Evolutionary conservation across 2,888 invertebrate species (phyloP).

Genomic region (Hyposoter didymator): DNA sequence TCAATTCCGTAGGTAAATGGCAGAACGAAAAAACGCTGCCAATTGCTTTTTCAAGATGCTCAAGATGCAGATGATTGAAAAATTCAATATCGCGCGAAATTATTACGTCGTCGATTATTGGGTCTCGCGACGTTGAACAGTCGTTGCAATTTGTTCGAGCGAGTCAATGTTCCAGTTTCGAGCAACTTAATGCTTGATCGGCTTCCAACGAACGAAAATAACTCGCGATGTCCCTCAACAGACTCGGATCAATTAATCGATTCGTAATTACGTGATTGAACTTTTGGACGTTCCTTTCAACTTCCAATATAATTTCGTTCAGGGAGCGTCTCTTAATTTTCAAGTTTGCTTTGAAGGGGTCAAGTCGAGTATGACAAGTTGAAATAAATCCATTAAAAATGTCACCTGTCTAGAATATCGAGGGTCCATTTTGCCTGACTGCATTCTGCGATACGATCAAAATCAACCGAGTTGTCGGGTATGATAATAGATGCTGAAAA

Average conservation of each 20-base stretch:
- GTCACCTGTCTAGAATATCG: too few species aligned
- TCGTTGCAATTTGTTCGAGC: constrained; percentile 48
- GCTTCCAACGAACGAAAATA: constrained; percentile 28
- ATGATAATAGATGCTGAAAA: too few species aligned
- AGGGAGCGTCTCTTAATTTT: not conserved
- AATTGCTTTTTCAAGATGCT: too few species aligned
- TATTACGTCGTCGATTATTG: constrained; percentile 62
- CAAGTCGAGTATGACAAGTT: not conserved
- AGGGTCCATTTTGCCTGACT: too few species aligned
- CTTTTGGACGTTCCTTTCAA: constrained; percentile 9
- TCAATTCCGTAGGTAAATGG: too few species aligned
- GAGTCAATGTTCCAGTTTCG: constrained; percentile 10
- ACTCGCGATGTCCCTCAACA: constrained; percentile 38
- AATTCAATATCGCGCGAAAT: too few species aligned
- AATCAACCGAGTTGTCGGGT: too few species aligned
- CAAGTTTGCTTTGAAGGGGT: not conserved
- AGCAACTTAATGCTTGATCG: constrained; percentile 50
- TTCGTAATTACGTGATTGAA: not conserved
- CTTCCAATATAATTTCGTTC: constrained; percentile 2
- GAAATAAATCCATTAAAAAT: not conserved
- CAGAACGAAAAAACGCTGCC: too few species aligned
- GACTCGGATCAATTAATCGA: constrained; percentile 38
- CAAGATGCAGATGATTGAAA: too few species aligned
- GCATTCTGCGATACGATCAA: too few species aligned
- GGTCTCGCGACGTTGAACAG: constrained; percentile 51